Conservation (phyloP, 2,797 vertebrate genomes). For the Hippoglossus hippoglossus region DNA sequence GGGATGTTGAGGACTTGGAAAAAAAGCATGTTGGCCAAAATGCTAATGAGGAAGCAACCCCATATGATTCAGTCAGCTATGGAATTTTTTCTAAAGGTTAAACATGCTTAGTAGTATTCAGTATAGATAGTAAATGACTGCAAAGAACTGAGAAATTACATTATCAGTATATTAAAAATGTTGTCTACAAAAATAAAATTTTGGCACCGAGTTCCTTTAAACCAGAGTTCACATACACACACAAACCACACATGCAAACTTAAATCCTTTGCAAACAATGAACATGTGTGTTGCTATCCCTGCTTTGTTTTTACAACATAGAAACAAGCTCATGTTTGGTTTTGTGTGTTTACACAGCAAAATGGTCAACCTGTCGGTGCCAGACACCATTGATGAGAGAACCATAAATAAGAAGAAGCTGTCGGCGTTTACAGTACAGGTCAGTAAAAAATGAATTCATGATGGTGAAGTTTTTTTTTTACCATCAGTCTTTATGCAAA, state of each 20-base stretch:
- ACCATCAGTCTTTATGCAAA: not conserved
- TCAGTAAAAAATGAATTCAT: conserved; percentile 52
- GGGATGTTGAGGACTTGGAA: too few species aligned
- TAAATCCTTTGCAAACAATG: not conserved
- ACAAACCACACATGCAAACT: not conserved
- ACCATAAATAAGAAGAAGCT: conserved; percentile 99
- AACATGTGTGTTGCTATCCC: not conserved
- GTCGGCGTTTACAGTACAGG: conserved; percentile 94
- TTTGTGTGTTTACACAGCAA: conserved; percentile 84
- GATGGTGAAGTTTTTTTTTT: not conserved
- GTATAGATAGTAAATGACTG: too few species aligned
- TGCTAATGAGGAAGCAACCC: not conserved
- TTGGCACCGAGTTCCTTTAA: too few species aligned
- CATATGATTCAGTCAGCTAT: not conserved
- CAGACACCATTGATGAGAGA: conserved; percentile 97
- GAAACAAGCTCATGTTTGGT: not conserved
- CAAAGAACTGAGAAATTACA: too few species aligned
- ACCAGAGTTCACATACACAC: not conserved
- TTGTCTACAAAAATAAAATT: too few species aligned
- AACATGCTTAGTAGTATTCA: too few species aligned
- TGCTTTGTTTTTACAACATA: not conserved
- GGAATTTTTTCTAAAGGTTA: too few species aligned
- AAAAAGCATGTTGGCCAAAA: too few species aligned
- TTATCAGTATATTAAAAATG: too few species aligned
- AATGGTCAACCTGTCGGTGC: conserved; percentile 99